Base-by-base conservation (phyloP, 2,113 vertebrate species). In the Rhodinocichla rosea region DNA sequence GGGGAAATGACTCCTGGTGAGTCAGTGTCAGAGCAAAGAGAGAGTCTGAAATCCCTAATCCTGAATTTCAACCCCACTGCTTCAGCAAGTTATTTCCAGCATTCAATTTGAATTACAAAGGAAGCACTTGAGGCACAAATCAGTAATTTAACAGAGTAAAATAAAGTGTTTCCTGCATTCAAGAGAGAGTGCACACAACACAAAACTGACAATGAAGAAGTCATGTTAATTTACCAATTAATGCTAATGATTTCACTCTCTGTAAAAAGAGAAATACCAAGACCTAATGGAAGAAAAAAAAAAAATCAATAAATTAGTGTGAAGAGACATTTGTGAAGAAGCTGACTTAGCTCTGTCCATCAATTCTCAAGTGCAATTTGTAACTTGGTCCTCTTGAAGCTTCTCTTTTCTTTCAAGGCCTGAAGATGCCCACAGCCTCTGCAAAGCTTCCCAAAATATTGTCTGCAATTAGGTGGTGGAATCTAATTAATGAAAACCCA, bases 401-500 rank as follows among this genome's bases (percentile, higher is more conserved):
- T 50, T 39, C 71, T 78, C 4, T 3, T 37, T 17, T 32, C 14
- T 62, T 79, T 67, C 39, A 71, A 44, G 37, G 9, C 4, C 18
- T 81, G 37, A 57, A n/a, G 26, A 32, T 8, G 6, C 16, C 37
- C 1, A 1, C 9, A 50, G 15, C 10, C 32, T 83, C 7, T 47
- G 23, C 30, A 71, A 75, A 70, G 4, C 14, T 45, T 57, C 33
- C 49, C 9, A 50, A 64, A 76, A 84, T 11, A 11, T 15, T 64
- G 3, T 39, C 35, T 57, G 7, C 30, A 77, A 20, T 52, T 52
- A 21, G 21, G 17, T 71, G 30, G 2, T 60, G 32, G 27, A 50
- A 17, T 15, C 7, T 57, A 19, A 62, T 13, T 7, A 8, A 4
- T 0, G 0, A 67, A 56, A 75, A 11, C 4, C 4, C 10, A 24